Base-by-base conservation (phyloP, 2,797 vertebrate species). In the Typhlichthys subterraneus region DNA sequence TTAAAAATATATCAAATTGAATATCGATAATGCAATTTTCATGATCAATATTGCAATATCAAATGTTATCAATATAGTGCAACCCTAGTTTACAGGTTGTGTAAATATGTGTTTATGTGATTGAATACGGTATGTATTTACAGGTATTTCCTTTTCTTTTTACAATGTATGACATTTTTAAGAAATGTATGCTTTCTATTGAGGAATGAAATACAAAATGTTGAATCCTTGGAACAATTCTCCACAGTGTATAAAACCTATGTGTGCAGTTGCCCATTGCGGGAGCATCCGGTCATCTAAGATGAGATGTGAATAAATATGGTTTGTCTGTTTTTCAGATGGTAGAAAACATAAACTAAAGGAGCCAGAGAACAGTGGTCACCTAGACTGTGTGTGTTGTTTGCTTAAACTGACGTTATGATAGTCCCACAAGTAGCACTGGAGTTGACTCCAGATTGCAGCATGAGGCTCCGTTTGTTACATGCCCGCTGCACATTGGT, bases 401-500 rank as follows among this genome's bases (percentile, higher is more conserved):
- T 80, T 71, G 73, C 77, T 85, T 81, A 87, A 89, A 86, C 42
- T 17, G 84, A 73, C 80, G 17, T 19, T 9, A 65, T 68, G 60
- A 69, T 80, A 84, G 80, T 79, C 78, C 77, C 73, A 77, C 72
- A 63, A 79, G 67, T 70, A 61, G 83, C 75, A 70, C 75, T 85
- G 74, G 73, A 75, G 65, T 75, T 77, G 75, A 68, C 66, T 81
- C 82, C 72, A 79, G 76, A 80, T 71, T 74, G 76, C 78, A 86
- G 77, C 49, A 60, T 82, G 77, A 58, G 65, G 67, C 73, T 83
- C 50, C 69, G 69, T 82, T 85, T 88, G 14, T 83, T 84, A 80
- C 78, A 77, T 59, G 66, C 70, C 79, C 79, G 69, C 72, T 69
- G 84, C 81, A 82, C 84, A 87, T 87, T 85, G 84, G 87, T 86